A percentile compares a stretch with the other conserved stretches of the same genome.
Conservation (phyloP, 2,113 vertebrate genomes). For the Rhea pennata region DNA sequence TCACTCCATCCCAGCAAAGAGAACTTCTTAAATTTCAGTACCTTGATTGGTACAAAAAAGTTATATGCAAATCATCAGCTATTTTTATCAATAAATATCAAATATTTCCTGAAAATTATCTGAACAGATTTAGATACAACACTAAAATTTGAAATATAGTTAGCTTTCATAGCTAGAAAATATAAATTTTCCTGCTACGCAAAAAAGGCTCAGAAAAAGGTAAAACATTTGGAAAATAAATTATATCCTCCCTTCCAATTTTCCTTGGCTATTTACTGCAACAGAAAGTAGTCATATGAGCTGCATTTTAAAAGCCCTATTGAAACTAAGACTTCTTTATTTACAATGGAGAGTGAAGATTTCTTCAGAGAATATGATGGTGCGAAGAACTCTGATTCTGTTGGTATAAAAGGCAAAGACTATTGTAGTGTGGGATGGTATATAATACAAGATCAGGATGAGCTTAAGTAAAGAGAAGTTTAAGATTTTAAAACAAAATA, state of each 20-base stretch:
- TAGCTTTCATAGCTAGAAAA: not conserved
- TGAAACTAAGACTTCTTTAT: not conserved
- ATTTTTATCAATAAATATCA: not conserved
- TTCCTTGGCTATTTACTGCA: not conserved
- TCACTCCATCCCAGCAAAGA: constrained; percentile 94
- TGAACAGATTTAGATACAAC: not conserved
- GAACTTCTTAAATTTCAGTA: constrained; percentile 82
- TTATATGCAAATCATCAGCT: not conserved
- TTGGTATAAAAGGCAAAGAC: not conserved
- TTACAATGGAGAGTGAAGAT: not conserved
- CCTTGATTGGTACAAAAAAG: constrained; percentile 63
- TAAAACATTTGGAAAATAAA: not conserved
- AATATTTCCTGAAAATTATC: not conserved
- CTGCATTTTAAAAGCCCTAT: not conserved
- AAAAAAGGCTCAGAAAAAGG: not conserved
- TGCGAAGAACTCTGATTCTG: not conserved
- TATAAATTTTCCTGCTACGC: not conserved
- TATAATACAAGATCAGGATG: not conserved
- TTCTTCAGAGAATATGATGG: not conserved
- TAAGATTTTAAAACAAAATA: not conserved
- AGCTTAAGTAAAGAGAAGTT: not conserved
- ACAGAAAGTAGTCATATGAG: not conserved
- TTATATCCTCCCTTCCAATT: not conserved
- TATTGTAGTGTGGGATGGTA: not conserved
- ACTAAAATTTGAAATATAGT: not conserved